Percentiles rank a stretch among this genome's conserved stretches.
phyloP scores from a whole-genome alignment of 2,113 vertebrate species.

The Cnemophilus loriae region DNA sequence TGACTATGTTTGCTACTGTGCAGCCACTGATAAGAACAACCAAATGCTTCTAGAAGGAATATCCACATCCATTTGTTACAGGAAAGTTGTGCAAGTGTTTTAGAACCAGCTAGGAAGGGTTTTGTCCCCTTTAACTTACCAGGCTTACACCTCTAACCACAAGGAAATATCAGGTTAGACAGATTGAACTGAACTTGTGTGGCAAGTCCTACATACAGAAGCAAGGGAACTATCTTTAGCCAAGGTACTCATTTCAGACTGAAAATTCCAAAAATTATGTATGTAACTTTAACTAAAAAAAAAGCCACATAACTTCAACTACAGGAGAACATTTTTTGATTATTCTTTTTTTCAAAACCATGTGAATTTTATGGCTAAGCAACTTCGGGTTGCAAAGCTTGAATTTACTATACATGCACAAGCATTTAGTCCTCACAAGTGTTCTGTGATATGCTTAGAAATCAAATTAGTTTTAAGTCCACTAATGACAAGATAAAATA shows the following conservation, averaged over 20 bases:
- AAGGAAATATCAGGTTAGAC: background rate
- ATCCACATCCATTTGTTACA: background rate
- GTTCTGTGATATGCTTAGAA: background rate
- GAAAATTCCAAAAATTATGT: background rate
- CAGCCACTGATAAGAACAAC: background rate
- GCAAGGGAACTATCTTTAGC: background rate
- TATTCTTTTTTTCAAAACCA: background rate
- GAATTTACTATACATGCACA: background rate
- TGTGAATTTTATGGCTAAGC: background rate
- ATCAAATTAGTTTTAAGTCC: background rate
- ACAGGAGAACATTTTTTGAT: background rate
- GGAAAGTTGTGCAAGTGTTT: background rate
- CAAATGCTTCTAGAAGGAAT: background rate
- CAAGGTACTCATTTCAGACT: background rate
- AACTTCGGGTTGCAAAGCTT: background rate
- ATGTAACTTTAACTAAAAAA: background rate
- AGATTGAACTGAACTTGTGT: background rate
- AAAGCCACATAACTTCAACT: background rate
- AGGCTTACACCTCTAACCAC: background rate
- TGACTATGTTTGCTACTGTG: background rate
- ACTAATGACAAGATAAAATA: background rate
- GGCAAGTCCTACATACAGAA: background rate
- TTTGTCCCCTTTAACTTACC: background rate
- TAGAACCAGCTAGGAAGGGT: background rate
- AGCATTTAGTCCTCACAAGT: background rate